Conservation (phyloP, 1,140 invertebrate genomes). For the Drosophila parabipectinata region DNA sequence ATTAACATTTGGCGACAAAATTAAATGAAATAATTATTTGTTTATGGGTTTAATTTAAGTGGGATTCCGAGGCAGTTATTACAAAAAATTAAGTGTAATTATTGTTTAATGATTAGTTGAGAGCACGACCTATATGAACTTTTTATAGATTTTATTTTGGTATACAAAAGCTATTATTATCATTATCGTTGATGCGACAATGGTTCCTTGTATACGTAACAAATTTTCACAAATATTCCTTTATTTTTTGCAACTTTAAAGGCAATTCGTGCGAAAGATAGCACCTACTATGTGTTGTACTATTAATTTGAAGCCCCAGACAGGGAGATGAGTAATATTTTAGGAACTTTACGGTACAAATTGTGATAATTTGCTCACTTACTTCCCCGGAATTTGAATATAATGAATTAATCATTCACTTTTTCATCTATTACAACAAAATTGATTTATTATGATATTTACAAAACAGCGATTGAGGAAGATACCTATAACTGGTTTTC, state of each 20-base stretch:
- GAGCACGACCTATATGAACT: background rate
- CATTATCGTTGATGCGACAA: background rate
- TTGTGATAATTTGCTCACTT: constrained; percentile 18
- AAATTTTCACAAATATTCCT: constrained; percentile 7
- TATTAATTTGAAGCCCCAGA: constrained; percentile 13
- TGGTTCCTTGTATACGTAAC: background rate
- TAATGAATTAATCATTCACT: constrained; percentile 11
- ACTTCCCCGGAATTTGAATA: constrained; percentile 12
- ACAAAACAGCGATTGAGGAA: constrained; percentile 26
- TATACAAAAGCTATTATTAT: constrained; percentile 7
- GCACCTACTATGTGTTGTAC: constrained; percentile 13
- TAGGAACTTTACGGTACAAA: background rate
- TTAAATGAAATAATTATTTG: background rate
- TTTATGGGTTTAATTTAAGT: background rate
- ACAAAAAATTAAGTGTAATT: background rate
- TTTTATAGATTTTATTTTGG: background rate
- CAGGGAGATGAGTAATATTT: constrained; percentile 21
- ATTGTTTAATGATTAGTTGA: background rate
- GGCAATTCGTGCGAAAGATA: constrained; percentile 27
- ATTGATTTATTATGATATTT: constrained; percentile 23
- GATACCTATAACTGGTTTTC: constrained; percentile 31
- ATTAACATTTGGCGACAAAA: constrained; percentile 15
- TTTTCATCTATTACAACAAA: constrained; percentile 9
- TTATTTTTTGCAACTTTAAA: background rate
- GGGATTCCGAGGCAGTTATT: background rate